Evolutionary conservation across 2,113 vertebrate species (phyloP).

Genomic region (Calonectris borealis): DNA sequence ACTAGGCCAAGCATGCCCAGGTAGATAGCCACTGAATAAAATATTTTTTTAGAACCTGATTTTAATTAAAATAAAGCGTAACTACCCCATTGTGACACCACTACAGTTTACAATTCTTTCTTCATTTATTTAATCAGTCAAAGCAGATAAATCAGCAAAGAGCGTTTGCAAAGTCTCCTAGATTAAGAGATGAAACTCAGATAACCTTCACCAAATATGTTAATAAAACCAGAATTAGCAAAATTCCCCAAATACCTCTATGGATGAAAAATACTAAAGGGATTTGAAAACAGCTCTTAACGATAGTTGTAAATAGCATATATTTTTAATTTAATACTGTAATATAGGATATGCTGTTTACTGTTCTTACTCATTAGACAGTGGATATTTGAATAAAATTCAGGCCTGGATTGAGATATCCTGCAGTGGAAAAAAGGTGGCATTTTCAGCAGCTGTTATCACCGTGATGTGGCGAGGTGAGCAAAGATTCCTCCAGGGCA

Average conservation of each 20-base stretch:
- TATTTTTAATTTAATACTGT: background rate
- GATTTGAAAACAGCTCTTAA: background rate
- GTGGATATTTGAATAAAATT: background rate
- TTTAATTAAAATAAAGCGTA: constrained; percentile 66
- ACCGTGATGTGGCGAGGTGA: background rate
- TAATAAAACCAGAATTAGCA: constrained; percentile 31
- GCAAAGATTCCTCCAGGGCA: background rate
- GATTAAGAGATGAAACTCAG: constrained; percentile 12
- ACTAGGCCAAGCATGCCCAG: constrained; percentile 34
- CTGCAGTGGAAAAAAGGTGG: background rate
- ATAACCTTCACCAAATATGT: constrained; percentile 14
- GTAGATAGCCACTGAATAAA: constrained; percentile 37
- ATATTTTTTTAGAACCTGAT: constrained; percentile 18
- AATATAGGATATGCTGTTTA: background rate
- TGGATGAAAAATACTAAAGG: constrained; percentile 6
- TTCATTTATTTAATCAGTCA: constrained; percentile 45
- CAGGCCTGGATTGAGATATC: background rate
- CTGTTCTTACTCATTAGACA: background rate
- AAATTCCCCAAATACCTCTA: constrained; percentile 15
- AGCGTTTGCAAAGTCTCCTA: constrained; percentile 8
- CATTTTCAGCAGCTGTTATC: background rate
- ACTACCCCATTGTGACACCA: constrained; percentile 51
- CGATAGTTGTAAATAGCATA: background rate
- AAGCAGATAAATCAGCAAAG: constrained; percentile 27
- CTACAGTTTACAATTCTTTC: constrained; percentile 7